Percentiles rank a stretch among this genome's conserved stretches.
Evolutionary conservation across 1,140 invertebrate species (phyloP).

Genomic region (Drosophila dunni): DNA sequence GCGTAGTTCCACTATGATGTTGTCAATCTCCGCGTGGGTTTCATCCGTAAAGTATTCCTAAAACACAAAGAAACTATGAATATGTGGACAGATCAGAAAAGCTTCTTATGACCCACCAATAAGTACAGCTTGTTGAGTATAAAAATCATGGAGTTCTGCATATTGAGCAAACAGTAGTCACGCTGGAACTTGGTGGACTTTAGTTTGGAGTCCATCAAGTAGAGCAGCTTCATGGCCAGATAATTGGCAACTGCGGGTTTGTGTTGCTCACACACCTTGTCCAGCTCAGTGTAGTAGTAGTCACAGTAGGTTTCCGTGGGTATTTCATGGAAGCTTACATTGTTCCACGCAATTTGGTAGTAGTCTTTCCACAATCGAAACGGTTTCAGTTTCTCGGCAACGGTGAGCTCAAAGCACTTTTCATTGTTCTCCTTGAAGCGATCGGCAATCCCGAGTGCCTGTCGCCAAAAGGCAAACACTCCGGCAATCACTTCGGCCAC

Average conservation of each 20-base stretch:
- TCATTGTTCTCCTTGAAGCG: conserved; percentile 48
- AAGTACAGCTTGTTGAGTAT: conserved; percentile 56
- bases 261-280: conserved; percentile 62
- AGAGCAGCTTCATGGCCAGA: conserved; percentile 66
- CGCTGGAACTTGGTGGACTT: conserved; percentile 77
- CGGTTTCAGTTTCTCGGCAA: fast-evolving
- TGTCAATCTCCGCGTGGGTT: conserved; percentile 29
- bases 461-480: conserved; percentile 69
- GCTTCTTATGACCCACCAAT: neutral
- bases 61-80: neutral
- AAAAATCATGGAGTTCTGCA: conserved; percentile 41
- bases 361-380: conserved; percentile 58
- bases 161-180: conserved; percentile 56
- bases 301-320: conserved; percentile 31
- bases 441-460: conserved; percentile 52
- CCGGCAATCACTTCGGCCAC: conserved; percentile 45
- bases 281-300: conserved; percentile 62
- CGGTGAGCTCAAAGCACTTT: conserved; percentile 23
- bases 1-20: conserved; percentile 85
- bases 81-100: neutral
- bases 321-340: conserved; percentile 19
- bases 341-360: conserved; percentile 72
- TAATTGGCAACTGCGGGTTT: conserved; percentile 70
- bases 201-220: conserved; percentile 64
- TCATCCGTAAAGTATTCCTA: conserved; percentile 67